These are phyloP conservation scores for Octopus bimaculoides DNA, from an alignment of 1,140 invertebrate genomes.

Conservation along the genomic window DNA sequence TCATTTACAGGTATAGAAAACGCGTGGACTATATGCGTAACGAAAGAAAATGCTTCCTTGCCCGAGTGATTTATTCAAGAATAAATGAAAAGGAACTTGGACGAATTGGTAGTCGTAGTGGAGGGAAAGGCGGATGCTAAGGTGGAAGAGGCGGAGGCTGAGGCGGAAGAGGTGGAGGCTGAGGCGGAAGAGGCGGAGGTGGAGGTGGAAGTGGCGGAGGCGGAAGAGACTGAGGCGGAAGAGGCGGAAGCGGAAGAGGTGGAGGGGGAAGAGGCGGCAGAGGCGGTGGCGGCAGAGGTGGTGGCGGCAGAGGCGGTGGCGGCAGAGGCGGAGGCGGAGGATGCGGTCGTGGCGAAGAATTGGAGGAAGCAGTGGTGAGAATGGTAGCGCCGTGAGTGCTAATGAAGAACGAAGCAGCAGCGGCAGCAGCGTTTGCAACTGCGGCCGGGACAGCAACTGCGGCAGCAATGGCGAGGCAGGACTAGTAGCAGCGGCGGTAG, in stretches of 20 bases:
- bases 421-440: too few species aligned
- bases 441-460: not conserved
- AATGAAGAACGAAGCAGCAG: not conserved
- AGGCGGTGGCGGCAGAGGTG: not conserved
- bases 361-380: not conserved
- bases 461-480: not conserved
- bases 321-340: constrained; percentile 11
- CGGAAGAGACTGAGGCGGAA: not conserved
- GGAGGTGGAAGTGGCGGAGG: not conserved
- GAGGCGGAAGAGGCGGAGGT: not conserved
- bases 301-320: not conserved
- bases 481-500: too few species aligned
- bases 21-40: too few species aligned
- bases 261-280: not conserved
- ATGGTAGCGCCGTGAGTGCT: not conserved
- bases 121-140: not conserved
- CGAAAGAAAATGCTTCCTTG: too few species aligned
- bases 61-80: too few species aligned
- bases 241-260: constrained; percentile 9
- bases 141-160: not conserved
- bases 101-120: not conserved
- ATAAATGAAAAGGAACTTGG: too few species aligned
- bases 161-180: not conserved
- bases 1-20: too few species aligned
- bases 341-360: constrained; percentile 14